These are phyloP conservation scores for Drosophila orena DNA, from an alignment of 1,140 invertebrate genomes.

Conservation along the genomic window DNA sequence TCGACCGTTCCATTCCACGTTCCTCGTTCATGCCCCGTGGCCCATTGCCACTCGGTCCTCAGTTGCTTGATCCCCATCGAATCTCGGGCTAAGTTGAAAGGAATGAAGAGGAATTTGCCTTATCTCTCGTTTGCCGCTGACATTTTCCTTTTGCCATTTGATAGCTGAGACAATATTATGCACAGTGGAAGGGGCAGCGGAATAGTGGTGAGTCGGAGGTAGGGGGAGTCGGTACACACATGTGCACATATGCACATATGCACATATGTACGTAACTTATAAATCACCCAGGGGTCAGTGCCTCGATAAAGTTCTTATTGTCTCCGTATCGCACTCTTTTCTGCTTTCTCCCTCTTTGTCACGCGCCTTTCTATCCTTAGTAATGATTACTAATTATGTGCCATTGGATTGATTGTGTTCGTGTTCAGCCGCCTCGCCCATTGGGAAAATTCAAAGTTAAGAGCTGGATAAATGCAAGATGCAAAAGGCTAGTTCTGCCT, in stretches of 20 bases:
- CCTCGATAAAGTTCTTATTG: slow-evolving; percentile 53
- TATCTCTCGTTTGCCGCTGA: slow-evolving; percentile 44
- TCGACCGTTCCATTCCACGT: neutral
- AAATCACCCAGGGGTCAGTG: slow-evolving; percentile 52
- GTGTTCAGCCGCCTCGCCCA: neutral
- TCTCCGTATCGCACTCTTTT: slow-evolving; percentile 6
- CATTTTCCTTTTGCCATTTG: slow-evolving; percentile 43
- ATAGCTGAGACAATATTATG: slow-evolving; percentile 58
- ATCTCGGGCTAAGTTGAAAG: slow-evolving; percentile 7
- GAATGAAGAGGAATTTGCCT: slow-evolving; percentile 23
- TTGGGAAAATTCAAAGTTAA: neutral
- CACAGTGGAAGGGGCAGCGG: neutral
- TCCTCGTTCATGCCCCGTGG: neutral
- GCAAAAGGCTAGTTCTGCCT: neutral
- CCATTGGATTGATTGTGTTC: slow-evolving; percentile 23
- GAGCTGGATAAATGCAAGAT: neutral
- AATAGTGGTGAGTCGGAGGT: neutral
- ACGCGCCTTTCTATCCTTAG: slow-evolving; percentile 30
- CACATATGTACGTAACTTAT: slow-evolving; percentile 18
- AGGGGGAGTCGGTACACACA: neutral
- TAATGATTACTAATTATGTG: slow-evolving; percentile 41
- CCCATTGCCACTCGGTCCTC: neutral
- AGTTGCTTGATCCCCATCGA: slow-evolving; percentile 46
- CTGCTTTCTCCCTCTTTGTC: slow-evolving; percentile 5
- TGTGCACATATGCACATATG: neutral